A percentile compares a stretch with the other conserved stretches of the same genome.
phyloP scores from a whole-genome alignment of 2,113 vertebrate species.

The Lichenostomus cassidix region DNA sequence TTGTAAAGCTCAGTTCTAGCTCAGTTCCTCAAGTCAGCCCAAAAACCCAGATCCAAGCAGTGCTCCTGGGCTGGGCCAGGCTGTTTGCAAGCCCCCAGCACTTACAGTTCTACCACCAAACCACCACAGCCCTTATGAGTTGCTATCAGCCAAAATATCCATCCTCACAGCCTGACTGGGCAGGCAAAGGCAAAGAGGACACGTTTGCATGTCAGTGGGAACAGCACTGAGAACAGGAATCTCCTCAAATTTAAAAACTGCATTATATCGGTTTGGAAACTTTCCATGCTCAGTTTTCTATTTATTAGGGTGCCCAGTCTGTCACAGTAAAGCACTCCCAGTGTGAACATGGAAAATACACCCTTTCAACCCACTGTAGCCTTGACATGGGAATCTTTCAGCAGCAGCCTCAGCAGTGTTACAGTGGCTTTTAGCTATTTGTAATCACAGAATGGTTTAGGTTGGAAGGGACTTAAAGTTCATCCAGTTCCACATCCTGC shows the following conservation, averaged over 20 bases:
- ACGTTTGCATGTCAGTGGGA: rapidly evolving
- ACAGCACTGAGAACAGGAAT: neutral
- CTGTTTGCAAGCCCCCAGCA: neutral
- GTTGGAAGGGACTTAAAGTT: neutral
- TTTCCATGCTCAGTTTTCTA: rapidly evolving
- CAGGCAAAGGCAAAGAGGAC: neutral
- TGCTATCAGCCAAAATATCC: neutral
- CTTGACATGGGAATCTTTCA: neutral
- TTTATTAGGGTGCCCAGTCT: neutral
- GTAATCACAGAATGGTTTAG: neutral
- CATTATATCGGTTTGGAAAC: rapidly evolving
- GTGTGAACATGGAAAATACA: rapidly evolving
- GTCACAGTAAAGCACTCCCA: neutral
- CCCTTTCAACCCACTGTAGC: neutral
- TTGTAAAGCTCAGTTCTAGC: neutral
- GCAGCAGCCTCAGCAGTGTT: neutral
- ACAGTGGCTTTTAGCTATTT: neutral
- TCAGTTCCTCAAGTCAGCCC: neutral
- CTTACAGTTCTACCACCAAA: neutral
- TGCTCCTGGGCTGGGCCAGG: neutral
- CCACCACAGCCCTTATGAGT: rapidly evolving
- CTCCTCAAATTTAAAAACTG: neutral
- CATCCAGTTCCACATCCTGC: neutral
- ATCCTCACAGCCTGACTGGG: neutral
- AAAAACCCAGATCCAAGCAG: neutral